These are phyloP conservation scores for Euplagia quadripunctaria DNA, from an alignment of 2,888 invertebrate genomes.

Conservation along the genomic window DNA sequence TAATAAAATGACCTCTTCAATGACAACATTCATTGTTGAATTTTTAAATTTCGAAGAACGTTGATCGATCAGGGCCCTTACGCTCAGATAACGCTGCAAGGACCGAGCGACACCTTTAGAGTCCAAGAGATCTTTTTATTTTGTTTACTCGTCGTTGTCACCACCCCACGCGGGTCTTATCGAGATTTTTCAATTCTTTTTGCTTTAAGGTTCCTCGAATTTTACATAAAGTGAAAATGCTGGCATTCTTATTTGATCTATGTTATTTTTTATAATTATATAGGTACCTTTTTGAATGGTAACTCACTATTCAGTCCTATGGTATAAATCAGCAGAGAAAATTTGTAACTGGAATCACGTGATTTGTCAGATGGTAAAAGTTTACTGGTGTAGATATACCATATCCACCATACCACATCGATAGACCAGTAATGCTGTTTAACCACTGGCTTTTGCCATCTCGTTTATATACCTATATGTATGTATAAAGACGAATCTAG, in stretches of 20 bases:
- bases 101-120: conserved; percentile 70
- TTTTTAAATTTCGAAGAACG: conserved; percentile 72
- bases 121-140: conserved; percentile 51
- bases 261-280: neutral
- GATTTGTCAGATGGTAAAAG: neutral
- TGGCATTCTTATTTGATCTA: neutral
- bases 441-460: neutral
- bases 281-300: neutral
- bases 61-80: conserved; percentile 80
- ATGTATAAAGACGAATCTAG: no score
- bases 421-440: neutral
- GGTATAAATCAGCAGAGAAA: neutral
- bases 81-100: conserved; percentile 77
- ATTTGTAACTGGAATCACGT: neutral
- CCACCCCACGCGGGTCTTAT: conserved; percentile 72
- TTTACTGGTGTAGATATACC: neutral
- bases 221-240: neutral
- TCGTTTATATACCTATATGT: no score
- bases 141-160: conserved; percentile 66
- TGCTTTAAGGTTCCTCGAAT: conserved; percentile 42
- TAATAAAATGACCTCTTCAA: conserved; percentile 51
- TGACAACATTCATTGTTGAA: conserved; percentile 68
- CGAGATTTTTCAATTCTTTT: conserved; percentile 60
- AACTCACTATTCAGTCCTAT: neutral
- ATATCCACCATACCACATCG: neutral